Evolutionary conservation across 2,888 invertebrate species (phyloP), one percentile per base, ranked within the genome.

Genomic region (Dastarcus helophoroides): DNA sequence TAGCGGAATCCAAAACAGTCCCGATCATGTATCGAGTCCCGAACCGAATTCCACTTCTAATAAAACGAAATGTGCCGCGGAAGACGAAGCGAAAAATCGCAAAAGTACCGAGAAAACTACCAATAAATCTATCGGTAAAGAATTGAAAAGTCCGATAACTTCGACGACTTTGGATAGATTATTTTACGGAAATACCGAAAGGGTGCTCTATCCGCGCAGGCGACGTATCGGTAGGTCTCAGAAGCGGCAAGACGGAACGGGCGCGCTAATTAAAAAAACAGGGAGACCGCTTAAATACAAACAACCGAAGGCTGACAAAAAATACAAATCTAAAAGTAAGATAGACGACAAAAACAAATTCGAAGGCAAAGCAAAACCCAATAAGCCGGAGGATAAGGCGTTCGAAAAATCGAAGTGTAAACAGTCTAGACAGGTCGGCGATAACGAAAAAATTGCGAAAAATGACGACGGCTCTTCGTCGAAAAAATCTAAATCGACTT

Each of bases 1-100:
- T 64, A 90, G 89, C 26, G 90, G 90, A 6, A 90, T 90, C 37
- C 77, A 86, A 46, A 86, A 86, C 14, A 85, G 84, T 52, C 84
- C 85, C 5, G 73, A 82, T 50, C 68, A 69, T 40, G 54, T 64
- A 8, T 60, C 60, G 5, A 78, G 77, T 39, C 75, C 76, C 4
- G 76, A 76, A 28, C 74, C 76, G 3, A 60, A 41, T 23, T 38
- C 40, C 12, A 30, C 30, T n/a, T 35, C 39, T 17, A 39, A 41
- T 3, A 37, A 44, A 34, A 7, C 19, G 19, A 17, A 17, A 17
- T 7, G 6, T 7, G 19, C 19, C 39, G 22, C 32, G 21, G 11
- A 21, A 25, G n/a, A 28, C 16, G 25, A 31, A 21, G 9, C 4
- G 13, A 29, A 10, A 6, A 9, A 6, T 24, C 5, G 7, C 4